Base-by-base conservation (phyloP, 2,113 vertebrate species). In the Upupa epops region DNA sequence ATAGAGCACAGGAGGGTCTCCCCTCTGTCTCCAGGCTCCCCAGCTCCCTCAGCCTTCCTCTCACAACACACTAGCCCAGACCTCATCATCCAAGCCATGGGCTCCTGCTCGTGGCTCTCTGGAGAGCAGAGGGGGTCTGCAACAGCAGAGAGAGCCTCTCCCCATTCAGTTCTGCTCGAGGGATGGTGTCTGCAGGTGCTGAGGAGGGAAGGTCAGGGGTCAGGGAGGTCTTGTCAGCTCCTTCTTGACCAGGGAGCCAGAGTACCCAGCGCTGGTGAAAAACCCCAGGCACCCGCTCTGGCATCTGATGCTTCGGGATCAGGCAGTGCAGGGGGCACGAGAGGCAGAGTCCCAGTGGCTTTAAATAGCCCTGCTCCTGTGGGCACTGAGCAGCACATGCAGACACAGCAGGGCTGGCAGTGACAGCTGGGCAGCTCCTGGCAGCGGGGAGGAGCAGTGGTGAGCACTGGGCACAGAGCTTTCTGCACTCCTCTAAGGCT, bases 171-270 rank as follows among this genome's bases (percentile, higher is more conserved):
- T 19, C 69, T 31, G 6, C 1, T 1, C 54, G 17, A 37, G 34
- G 34, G 0, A 26, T 22, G 13, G 49, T 1, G 26, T 20, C 45
- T 84, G 46, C 61, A 72, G 75, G 18, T 24, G 0, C 0, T 3
- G 45, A 19, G 61, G 19, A 45, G 8, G 25, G 55, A 28, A 75
- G 31, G 14, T 18, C 14, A 12, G 78, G 19, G 49, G 55, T 14
- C 17, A 18, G 63, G 71, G 8, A 18, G 85, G 66, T 4, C 5
- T 1, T 31, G 24, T 6, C 5, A 73, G 49, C 32, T 22, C 32
- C 36, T 3, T 7, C 45, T n/a, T 21, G 45, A 26, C 14, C 29
- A 17, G 37, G 32, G 54, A 54, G 31, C 3, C 1, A 3, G 1
- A 14, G 61, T 6, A 64, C 29, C 17, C 49, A 6, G 1, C 2